Evolutionary conservation across 2,797 vertebrate species (phyloP).

Genomic region (Triplophysa bombifrons): DNA sequence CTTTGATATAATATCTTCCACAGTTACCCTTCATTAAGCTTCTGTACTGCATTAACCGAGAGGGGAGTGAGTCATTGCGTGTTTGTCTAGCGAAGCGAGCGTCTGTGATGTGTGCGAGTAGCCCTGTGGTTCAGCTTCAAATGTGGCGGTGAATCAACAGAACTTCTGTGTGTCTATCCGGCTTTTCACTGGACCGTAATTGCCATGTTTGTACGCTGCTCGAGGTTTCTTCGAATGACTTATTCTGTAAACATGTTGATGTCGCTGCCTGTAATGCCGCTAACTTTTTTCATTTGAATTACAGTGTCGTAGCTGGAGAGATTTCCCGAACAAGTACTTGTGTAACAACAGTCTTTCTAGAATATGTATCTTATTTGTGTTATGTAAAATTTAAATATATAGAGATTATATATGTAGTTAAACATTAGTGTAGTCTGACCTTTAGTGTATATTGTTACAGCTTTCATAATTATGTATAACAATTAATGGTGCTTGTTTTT

Average conservation of each 20-base stretch:
- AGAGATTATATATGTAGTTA: slow-evolving; percentile 45
- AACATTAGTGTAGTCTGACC: slow-evolving; percentile 44
- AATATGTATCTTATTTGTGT: slow-evolving; percentile 51
- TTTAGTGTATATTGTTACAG: slow-evolving; percentile 46
- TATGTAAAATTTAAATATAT: slow-evolving; percentile 55
- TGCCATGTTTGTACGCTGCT: slow-evolving; percentile 37
- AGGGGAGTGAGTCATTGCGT: slow-evolving; percentile 46
- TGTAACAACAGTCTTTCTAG: slow-evolving; percentile 1
- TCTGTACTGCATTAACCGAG: slow-evolving; percentile 35
- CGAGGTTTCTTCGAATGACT: slow-evolving; percentile 15
- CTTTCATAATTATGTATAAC: slow-evolving; percentile 55
- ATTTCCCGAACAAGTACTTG: slow-evolving; percentile 19
- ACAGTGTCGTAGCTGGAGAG: slow-evolving; percentile 15
- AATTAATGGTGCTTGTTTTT: slow-evolving; percentile 68
- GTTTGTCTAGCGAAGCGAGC: slow-evolving; percentile 23
- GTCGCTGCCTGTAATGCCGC: slow-evolving; percentile 17
- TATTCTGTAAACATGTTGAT: slow-evolving; percentile 23
- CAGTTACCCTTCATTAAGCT: slow-evolving; percentile 34
- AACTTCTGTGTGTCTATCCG: slow-evolving; percentile 40
- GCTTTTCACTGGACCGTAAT: slow-evolving; percentile 46
- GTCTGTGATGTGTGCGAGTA: slow-evolving; percentile 28
- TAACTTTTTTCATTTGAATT: slow-evolving; percentile 32
- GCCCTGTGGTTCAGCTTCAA: slow-evolving; percentile 46
- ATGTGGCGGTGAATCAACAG: slow-evolving; percentile 55
- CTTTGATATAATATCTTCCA: slow-evolving; percentile 46